phyloP scores from a whole-genome alignment of 1,140 invertebrate genomes.

The Calephelis nemesis region DNA sequence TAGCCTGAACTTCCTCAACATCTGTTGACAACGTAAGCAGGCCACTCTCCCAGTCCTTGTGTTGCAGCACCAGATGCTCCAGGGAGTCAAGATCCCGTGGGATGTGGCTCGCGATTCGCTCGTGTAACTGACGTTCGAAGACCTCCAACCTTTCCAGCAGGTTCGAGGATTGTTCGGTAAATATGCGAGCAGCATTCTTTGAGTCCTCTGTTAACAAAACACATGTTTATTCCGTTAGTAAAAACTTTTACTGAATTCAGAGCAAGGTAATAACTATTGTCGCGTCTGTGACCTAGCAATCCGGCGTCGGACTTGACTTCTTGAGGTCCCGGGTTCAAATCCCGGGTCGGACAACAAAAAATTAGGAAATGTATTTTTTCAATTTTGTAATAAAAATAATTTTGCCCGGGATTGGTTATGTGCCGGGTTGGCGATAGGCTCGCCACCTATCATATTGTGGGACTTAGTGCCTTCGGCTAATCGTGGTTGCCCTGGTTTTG shows the following conservation, averaged over 20 bases:
- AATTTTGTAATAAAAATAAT: too few species aligned
- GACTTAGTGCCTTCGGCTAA: too few species aligned
- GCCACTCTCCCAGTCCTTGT: conserved; percentile 91
- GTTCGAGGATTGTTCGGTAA: conserved; percentile 90
- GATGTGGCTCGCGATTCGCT: conserved; percentile 88
- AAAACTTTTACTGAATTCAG: neutral
- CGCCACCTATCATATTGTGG: too few species aligned
- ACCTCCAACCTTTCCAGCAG: conserved; percentile 91
- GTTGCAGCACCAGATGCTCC: conserved; percentile 92
- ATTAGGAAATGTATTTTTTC: too few species aligned
- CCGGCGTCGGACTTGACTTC: too few species aligned
- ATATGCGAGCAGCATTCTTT: conserved; percentile 91
- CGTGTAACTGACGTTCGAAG: conserved; percentile 90
- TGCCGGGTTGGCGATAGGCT: too few species aligned
- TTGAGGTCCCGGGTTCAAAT: too few species aligned
- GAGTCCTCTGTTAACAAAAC: conserved; percentile 84
- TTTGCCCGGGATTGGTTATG: too few species aligned
- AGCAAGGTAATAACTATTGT: too few species aligned
- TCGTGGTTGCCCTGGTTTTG: too few species aligned
- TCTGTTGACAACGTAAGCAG: conserved; percentile 87
- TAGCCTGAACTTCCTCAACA: conserved; percentile 90
- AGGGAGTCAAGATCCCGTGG: conserved; percentile 92
- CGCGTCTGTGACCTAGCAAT: too few species aligned
- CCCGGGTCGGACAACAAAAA: too few species aligned
- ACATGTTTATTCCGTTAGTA: neutral